Evolutionary conservation across 2,113 vertebrate species (phyloP).

Genomic region (Toxotes chatareus): DNA sequence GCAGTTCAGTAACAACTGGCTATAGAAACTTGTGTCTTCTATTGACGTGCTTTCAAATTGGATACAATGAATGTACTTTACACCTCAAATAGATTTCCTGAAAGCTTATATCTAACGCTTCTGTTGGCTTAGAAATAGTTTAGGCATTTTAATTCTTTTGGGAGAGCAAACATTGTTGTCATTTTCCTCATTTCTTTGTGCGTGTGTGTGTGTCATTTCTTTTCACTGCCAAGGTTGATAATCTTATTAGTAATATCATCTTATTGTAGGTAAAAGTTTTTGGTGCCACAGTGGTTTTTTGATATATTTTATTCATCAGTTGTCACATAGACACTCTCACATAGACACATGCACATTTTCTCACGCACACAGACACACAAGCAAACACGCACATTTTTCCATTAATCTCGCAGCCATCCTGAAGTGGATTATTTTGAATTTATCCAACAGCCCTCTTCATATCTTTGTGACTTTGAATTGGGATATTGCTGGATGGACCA

Average conservation of each 20-base stretch:
- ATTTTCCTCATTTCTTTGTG: slow-evolving; percentile 41
- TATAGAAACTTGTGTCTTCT: slow-evolving; percentile 42
- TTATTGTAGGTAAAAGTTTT: slow-evolving; percentile 42
- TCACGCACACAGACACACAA: slow-evolving; percentile 14
- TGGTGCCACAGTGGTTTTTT: slow-evolving; percentile 39
- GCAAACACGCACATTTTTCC: slow-evolving; percentile 24
- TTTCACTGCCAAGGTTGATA: slow-evolving; percentile 53
- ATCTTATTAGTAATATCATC: slow-evolving; percentile 58
- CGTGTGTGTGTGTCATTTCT: slow-evolving; percentile 23
- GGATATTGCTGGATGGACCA: slow-evolving; percentile 72
- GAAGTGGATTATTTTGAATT: slow-evolving; percentile 81
- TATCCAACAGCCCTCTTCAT: slow-evolving; percentile 69
- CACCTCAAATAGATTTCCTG: slow-evolving; percentile 53
- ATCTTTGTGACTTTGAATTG: slow-evolving; percentile 75
- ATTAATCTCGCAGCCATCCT: slow-evolving; percentile 74
- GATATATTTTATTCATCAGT: slow-evolving; percentile 62
- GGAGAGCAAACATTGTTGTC: slow-evolving; percentile 30
- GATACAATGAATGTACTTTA: slow-evolving; percentile 39
- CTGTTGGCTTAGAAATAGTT: slow-evolving; percentile 34
- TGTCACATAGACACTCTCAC: background rate
- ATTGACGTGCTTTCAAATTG: slow-evolving; percentile 58
- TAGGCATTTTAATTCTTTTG: slow-evolving; percentile 37
- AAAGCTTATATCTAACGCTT: slow-evolving; percentile 27
- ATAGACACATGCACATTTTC: slow-evolving; percentile 28
- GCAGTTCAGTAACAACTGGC: slow-evolving; percentile 48